Evolutionary conservation across 2,888 invertebrate genomes (phyloP), one percentile per base, ranked within the genome.

Genomic region (Hirtodrosophila alboralis): DNA sequence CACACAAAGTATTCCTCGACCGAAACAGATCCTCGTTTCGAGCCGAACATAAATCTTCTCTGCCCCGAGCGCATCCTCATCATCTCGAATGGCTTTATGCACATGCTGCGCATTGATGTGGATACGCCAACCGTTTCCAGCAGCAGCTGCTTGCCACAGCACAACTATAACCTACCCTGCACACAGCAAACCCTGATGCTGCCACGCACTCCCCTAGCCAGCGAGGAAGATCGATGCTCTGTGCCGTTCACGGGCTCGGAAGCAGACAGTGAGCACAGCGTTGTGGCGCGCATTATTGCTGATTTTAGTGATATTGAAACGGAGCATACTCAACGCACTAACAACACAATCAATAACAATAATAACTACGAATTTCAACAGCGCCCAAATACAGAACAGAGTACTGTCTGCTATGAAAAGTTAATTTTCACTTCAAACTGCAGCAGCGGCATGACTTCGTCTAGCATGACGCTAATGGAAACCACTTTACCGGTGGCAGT

Each of bases 1-100:
- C 97, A 98, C 90, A 96, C 97, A 75, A 96, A 96, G 88, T 97
- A 97, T 89, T 96, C 96, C 87, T 94, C 96, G 77, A 95, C 96
- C n/a, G 94, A 95, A 36, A 96, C 96, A 43, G 95, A 95, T 80
- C 96, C 96, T 18, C 92, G 93, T 89, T 95, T 95, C 83, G 93
- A 94, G 76, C 94, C 94, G 0, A 92, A 93, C 6, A 93, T 94
- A 3, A 94, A 94, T 85, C 91, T 94, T 38, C 93, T 94, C 6
- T 94, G 94, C 83, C 93, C 93, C 44, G 94, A 94, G 77, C 93
- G 95, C 76, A 95, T 96, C 57, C 93, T 97, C 38, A 93, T 97
- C 45, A 96, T 96, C 89, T 96, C 96, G 1, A 96, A 96, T 62
- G 94, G 94, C 86, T 96, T 95, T 90, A 93, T 97, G 74, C 96